Conservation (phyloP, 2,888 invertebrate genomes). For the Tenthredo livida region DNA sequence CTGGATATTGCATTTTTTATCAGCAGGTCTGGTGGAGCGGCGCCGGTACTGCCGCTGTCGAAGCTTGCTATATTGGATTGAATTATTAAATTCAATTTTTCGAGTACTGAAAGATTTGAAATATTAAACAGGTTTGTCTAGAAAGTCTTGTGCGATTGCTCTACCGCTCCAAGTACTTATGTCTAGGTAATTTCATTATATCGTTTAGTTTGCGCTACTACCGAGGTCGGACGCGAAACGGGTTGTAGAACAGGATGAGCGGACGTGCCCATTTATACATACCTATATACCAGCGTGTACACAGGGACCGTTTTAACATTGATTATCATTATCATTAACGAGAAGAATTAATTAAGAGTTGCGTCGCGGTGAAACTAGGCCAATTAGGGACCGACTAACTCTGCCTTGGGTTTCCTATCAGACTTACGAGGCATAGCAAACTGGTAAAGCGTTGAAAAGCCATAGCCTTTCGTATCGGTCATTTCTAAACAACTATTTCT, state of each 20-base stretch:
- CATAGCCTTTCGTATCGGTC: not conserved
- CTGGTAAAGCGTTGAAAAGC: not conserved
- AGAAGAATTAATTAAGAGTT: slow-evolving; percentile 35
- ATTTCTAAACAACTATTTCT: not conserved
- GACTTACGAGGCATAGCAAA: not conserved
- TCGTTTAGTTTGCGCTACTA: not conserved
- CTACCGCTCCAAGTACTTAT: slow-evolving; percentile 51
- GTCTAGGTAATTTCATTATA: slow-evolving; percentile 26
- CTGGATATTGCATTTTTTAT: slow-evolving; percentile 77
- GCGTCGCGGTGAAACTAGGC: slow-evolving; percentile 28
- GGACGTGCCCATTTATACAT: not conserved
- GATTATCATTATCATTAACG: slow-evolving; percentile 28
- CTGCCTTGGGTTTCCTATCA: not conserved
- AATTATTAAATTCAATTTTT: slow-evolving; percentile 79
- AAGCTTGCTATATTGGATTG: slow-evolving; percentile 71
- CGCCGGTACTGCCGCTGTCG: slow-evolving; percentile 28
- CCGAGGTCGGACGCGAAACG: slow-evolving; percentile 2
- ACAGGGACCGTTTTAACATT: not conserved
- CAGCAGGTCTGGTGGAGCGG: slow-evolving; percentile 52
- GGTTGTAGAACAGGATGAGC: not conserved
- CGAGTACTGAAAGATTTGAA: slow-evolving; percentile 77
- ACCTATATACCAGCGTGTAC: not conserved
- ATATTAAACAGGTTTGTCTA: slow-evolving; percentile 72
- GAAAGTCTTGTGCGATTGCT: slow-evolving; percentile 65
- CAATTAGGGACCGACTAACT: slow-evolving; percentile 20